phyloP scores from a whole-genome alignment of 2,797 vertebrate species.

The Pterois miles region DNA sequence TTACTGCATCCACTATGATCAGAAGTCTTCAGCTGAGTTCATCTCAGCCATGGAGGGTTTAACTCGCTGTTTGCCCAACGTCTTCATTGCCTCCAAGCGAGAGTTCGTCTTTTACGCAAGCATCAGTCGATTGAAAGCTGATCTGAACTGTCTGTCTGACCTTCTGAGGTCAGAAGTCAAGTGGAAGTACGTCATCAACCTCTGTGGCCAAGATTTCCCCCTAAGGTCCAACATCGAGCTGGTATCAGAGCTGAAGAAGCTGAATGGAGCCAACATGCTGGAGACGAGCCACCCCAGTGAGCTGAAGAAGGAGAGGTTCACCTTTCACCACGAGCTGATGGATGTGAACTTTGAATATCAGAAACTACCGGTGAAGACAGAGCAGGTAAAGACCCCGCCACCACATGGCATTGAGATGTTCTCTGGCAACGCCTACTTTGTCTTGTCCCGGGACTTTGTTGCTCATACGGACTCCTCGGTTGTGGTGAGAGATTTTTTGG shows the following conservation, averaged over 20 bases:
- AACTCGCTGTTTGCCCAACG: slow-evolving; percentile 90
- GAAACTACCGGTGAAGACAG: slow-evolving; percentile 85
- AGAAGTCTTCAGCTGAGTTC: slow-evolving; percentile 86
- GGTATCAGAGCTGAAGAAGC: slow-evolving; percentile 86
- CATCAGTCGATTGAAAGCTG: slow-evolving; percentile 90
- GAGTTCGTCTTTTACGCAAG: slow-evolving; percentile 90
- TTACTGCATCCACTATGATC: slow-evolving; percentile 95
- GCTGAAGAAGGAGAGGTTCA: slow-evolving; percentile 86
- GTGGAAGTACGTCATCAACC: slow-evolving; percentile 95
- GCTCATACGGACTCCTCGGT: slow-evolving; percentile 74
- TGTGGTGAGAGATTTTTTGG: slow-evolving; percentile 87
- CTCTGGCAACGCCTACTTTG: slow-evolving; percentile 93
- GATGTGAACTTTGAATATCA: slow-evolving; percentile 80
- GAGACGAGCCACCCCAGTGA: slow-evolving; percentile 86
- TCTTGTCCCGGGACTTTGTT: slow-evolving; percentile 88
- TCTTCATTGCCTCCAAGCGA: slow-evolving; percentile 90
- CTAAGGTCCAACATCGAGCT: slow-evolving; percentile 90
- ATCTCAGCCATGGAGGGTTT: slow-evolving; percentile 87
- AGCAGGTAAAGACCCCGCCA: slow-evolving; percentile 77
- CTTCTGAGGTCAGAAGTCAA: slow-evolving; percentile 85
- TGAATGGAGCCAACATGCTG: slow-evolving; percentile 89
- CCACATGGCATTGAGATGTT: slow-evolving; percentile 91
- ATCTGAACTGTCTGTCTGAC: slow-evolving; percentile 93
- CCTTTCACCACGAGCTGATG: slow-evolving; percentile 84
- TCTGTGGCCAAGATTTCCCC: slow-evolving; percentile 96